Evolutionary conservation across 2,797 vertebrate genomes (phyloP).

Genomic region (Spondyliosoma cantharus): DNA sequence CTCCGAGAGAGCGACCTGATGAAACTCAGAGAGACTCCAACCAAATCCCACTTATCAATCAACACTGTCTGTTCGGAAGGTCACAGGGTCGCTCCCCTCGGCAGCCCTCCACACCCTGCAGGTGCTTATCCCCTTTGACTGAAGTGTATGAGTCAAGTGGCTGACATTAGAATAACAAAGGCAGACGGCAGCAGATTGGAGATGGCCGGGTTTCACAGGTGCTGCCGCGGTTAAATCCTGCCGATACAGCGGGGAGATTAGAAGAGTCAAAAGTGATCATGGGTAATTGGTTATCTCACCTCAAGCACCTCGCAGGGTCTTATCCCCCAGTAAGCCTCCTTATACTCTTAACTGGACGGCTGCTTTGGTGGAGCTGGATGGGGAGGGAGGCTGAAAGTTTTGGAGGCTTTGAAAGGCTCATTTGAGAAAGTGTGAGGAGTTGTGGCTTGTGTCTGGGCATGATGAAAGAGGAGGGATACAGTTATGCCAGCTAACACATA

Average conservation of each 20-base stretch:
- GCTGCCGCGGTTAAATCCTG: constrained; percentile 78
- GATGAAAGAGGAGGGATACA: constrained; percentile 81
- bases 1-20: constrained; percentile 22
- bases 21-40: constrained; percentile 35
- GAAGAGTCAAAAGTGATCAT: constrained; percentile 86
- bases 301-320: constrained; percentile 80
- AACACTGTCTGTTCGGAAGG: constrained; percentile 36
- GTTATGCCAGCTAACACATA: constrained; percentile 51
- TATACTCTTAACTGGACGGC: constrained; percentile 83
- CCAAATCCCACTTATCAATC: constrained; percentile 42
- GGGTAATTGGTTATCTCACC: constrained; percentile 87
- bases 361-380: constrained; percentile 66
- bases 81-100: constrained; percentile 37
- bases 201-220: constrained; percentile 79
- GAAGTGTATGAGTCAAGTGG: constrained; percentile 77
- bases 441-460: constrained; percentile 73
- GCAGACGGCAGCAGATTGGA: constrained; percentile 56
- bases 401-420: constrained; percentile 81
- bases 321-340: constrained; percentile 83
- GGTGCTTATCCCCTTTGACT: constrained; percentile 77
- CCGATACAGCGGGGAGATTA: constrained; percentile 83
- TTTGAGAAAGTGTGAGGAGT: constrained; percentile 79
- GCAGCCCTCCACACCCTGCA: constrained; percentile 34
- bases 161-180: constrained; percentile 86
- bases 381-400: constrained; percentile 69